phyloP scores from a whole-genome alignment of 2,888 invertebrate genomes.

The Aelia acuminata region DNA sequence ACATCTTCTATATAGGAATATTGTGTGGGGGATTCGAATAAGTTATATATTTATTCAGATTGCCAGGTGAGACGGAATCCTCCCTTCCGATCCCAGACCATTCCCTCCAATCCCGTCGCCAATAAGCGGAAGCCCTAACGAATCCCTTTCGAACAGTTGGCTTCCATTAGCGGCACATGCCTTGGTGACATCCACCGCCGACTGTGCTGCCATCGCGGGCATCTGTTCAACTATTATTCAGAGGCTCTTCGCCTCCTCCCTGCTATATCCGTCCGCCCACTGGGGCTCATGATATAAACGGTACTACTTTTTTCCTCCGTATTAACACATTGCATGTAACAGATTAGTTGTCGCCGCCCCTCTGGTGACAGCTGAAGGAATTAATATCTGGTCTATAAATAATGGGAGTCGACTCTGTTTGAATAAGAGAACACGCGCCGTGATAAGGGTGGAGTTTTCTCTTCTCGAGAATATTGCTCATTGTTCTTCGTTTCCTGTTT shows the following conservation, averaged over 20 bases:
- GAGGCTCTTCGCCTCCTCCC: background rate
- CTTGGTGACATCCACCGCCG: slow-evolving; percentile 20
- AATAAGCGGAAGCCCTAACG: slow-evolving; percentile 34
- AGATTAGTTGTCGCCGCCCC: slow-evolving; percentile 11
- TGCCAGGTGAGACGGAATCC: background rate
- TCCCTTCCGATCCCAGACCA: background rate
- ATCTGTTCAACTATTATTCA: slow-evolving; percentile 38
- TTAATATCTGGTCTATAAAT: slow-evolving; percentile 30
- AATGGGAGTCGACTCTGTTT: background rate
- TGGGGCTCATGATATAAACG: slow-evolving; percentile 6
- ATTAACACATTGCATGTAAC: slow-evolving; percentile 26
- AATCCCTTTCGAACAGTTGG: slow-evolving; percentile 1
- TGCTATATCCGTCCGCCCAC: slow-evolving; percentile 22
- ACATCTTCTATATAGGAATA: too few species aligned
- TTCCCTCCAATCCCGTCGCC: background rate
- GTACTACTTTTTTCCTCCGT: slow-evolving; percentile 6
- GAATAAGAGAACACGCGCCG: background rate
- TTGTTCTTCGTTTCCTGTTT: slow-evolving; percentile 5
- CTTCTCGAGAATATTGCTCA: background rate
- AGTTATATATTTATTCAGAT: background rate
- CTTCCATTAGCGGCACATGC: slow-evolving; percentile 32
- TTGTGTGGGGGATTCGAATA: background rate
- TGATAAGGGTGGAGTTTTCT: slow-evolving; percentile 33
- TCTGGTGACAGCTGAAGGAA: slow-evolving; percentile 24
- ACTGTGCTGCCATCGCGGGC: background rate